These are phyloP conservation scores for Pollenia amentaria DNA, from an alignment of 2,888 invertebrate species.

Conservation along the genomic window DNA sequence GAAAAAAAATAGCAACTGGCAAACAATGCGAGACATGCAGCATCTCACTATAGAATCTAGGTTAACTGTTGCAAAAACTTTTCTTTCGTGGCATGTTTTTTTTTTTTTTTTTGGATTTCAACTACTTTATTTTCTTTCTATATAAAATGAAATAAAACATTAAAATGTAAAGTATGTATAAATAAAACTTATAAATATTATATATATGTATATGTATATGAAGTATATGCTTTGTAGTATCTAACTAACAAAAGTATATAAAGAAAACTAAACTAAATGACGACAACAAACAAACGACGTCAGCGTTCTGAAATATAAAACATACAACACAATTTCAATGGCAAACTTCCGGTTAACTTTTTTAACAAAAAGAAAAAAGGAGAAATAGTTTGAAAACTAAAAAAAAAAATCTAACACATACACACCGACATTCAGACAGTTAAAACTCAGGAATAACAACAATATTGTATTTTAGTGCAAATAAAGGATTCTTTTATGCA, in stretches of 20 bases:
- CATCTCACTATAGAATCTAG: constrained; percentile 60
- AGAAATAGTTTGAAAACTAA: constrained; percentile 11
- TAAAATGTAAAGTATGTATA: constrained; percentile 62
- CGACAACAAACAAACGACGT: constrained; percentile 39
- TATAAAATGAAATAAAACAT: constrained; percentile 57
- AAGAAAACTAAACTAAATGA: constrained; percentile 36
- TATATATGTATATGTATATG: background rate
- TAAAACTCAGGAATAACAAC: constrained; percentile 36
- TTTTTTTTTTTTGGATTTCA: constrained; percentile 4
- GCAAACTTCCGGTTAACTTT: constrained; percentile 71
- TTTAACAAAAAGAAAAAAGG: constrained; percentile 38
- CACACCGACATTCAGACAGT: constrained; percentile 5
- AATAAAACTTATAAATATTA: constrained; percentile 13
- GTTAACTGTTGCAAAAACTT: constrained; percentile 72
- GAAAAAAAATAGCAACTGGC: constrained; percentile 33
- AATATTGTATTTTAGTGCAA: constrained; percentile 33
- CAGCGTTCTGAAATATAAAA: constrained; percentile 43
- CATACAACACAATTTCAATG: constrained; percentile 67
- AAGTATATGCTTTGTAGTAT: background rate
- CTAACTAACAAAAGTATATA: constrained; percentile 11
- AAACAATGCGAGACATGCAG: constrained; percentile 52
- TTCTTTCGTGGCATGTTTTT: constrained; percentile 45
- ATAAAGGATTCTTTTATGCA: constrained; percentile 43
- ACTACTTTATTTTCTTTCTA: constrained; percentile 39
- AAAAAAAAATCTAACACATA: background rate